Evolutionary conservation across 2,113 vertebrate species (phyloP), one percentile per base, ranked within the genome.

Genomic region (Varanus komodoensis): DNA sequence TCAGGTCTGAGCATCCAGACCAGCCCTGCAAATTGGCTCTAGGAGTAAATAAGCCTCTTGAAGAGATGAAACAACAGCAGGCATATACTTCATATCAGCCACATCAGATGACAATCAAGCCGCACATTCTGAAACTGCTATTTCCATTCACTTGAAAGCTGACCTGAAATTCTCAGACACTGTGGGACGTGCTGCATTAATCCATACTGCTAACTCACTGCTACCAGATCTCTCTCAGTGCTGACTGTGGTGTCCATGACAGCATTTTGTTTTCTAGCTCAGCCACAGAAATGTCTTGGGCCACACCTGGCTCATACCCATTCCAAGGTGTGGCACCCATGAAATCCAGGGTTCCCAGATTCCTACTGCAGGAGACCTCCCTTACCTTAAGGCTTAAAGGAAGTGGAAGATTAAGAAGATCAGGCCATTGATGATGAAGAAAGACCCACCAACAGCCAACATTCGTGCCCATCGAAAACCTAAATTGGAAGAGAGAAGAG

Each of bases 371-470:
- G 48, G 2, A 54, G 68, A 32, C 8, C 15, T 34, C 48, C 23
- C 48, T 87, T 84, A 78, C 90, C 64, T 84, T 75, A 6, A 11
- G 6, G 4, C 48, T 86, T 57, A 57, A 27, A 54, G 48, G 8
- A 3, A 79, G 34, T 91, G 82, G 81, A 73, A 82, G 73, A n/a
- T 48, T 2, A 88, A 44, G 73, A 91, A 88, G 64, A 91, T 91
- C n/a, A 88, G 81, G 23, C 86, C 27, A 21, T 69, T 91, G 48
- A 88, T 77, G 50, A 61, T 61, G 73, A 91, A 88, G 81, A 91
- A 91, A 3, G 71, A 57, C 2, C 86, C 80, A 8, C 86, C 73
- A 1, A 84, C 15, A 17, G 19, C 71, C 86, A 91, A 44, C 73
- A 84, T 25, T 34, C 86, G 71, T 38, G 2, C 9, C 80, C 80